Base-by-base conservation (phyloP, 2,888 invertebrate species). In the Drosophila setosimentum region DNA sequence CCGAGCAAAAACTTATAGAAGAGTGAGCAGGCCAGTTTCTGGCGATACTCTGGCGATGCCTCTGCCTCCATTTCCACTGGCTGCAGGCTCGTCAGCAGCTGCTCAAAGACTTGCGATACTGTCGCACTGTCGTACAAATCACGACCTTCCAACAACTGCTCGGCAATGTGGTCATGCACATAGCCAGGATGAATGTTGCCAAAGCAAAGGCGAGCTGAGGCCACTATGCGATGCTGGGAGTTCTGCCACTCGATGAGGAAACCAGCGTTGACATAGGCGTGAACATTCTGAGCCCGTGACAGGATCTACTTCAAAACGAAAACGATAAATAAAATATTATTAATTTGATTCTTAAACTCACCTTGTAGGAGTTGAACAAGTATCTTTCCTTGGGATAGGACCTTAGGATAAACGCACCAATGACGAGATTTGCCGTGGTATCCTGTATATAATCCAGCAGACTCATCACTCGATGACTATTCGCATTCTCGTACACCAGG, bases 231-330 rank as follows among this genome's bases (percentile, higher is more conserved):
- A 0, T 64, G 55, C 30, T 76, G 68, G 2, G 33, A 16, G 10
- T 70, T 68, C 18, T 75, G 65, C 88, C 88, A 84, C 91, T 95
- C 94, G 61, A 96, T 94, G 7, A 95, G 92, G 83, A 97, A 96
- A 1, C 95, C 97, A 18, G 96, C 96, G 89, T 97, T 97, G 0
- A 97, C 95, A 68, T 96, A 95, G 0, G 97, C 96, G 82, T 96
- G 96, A 0, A 96, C 95, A 85, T 96, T 96, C 93, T 96, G 96
- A 0, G 96, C 95, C 71, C 96, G 94, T 0, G 96, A 95, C 94
- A 96, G 95, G 50, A 97, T 95, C 96, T 91, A 32, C 18, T 40
- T 24, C 2, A 13, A 48, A 24, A 7, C 2, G 0, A 8, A 30
- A 29, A 33, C 3, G 32, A 11, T 18, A n/a, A 5, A n/a, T 24